A percentile compares a stretch with the other conserved stretches of the same genome.
Conservation (phyloP, 2,113 vertebrate species). For the Chroicocephalus ridibundus region DNA sequence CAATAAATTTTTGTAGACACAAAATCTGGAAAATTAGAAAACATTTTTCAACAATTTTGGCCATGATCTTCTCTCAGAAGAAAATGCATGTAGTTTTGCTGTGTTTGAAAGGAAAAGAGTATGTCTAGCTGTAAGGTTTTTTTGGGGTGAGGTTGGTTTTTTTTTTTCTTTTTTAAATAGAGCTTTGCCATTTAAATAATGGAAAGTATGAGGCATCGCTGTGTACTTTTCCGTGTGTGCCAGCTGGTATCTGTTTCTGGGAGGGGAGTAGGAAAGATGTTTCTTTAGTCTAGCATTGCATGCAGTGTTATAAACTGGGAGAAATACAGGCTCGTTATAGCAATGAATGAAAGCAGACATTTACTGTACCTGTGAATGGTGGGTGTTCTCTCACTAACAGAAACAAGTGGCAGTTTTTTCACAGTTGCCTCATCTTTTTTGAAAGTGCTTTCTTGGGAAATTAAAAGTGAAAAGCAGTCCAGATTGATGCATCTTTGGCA, state of each 20-base stretch:
- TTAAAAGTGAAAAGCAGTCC: not conserved
- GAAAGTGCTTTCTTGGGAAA: constrained; percentile 13
- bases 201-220: not conserved
- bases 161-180: not conserved
- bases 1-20: not conserved
- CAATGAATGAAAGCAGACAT: not conserved
- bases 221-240: not conserved
- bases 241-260: not conserved
- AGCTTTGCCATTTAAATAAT: not conserved
- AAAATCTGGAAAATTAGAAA: not conserved
- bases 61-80: not conserved
- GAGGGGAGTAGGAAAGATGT: not conserved
- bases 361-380: constrained; percentile 3
- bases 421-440: not conserved
- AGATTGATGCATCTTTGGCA: not conserved
- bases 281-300: not conserved
- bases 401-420: not conserved
- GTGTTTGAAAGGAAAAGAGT: not conserved
- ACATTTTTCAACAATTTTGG: not conserved
- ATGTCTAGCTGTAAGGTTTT: not conserved
- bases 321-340: not conserved
- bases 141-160: not conserved
- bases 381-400: not conserved
- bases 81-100: not conserved
- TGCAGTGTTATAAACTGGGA: not conserved